Base-by-base conservation (phyloP, 2,888 invertebrate genomes). In the Bellardia bayeri region DNA sequence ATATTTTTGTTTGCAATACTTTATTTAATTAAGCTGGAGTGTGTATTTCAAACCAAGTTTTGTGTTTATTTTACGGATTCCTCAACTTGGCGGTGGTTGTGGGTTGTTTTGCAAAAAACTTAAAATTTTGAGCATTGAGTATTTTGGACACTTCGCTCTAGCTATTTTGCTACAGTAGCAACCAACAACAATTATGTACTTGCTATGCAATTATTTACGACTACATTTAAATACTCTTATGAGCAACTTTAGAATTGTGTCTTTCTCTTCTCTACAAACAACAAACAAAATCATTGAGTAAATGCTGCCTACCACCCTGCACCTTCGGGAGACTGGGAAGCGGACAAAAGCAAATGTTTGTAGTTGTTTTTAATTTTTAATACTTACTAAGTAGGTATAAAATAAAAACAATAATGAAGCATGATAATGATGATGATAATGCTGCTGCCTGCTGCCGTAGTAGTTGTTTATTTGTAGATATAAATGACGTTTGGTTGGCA, bases 191-290 rank as follows among this genome's bases (percentile, higher is more conserved):
- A 45, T 45, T 58, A 66, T n/a, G 49, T 66, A 42, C 40, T 33
- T 37, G 40, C 49, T 37, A 51, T 75, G 69, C 72, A 54, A 63
- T 40, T 66, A 68, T 82, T 68, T 66, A 72, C 49, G 56, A 68
- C 66, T 61, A 45, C 49, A n/a, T n/a, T n/a, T n/a, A 42, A 64
- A 78, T 61, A 23, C 68, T 85, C 69, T 85, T 76, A 9, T 81
- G 80, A 85, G 80, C 81, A 85, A 75, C 63, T 81, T 69, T 75
- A 68, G 74, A 80, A 63, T 75, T 80, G 42, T 30, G 5, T 68
- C 58, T 8, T 13, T 42, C 51, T 76, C 66, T 75, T 23, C 80
- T 69, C 63, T 85, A 54, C 33, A 30, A 56, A 82, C 13, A 37
- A 69, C 8, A 23, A 9, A 11, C 30, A 58, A 80, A 85, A 56